Evolutionary conservation across 2,888 invertebrate genomes (phyloP), one percentile per base, ranked within the genome.

Genomic region (Perizoma affinitatum): DNA sequence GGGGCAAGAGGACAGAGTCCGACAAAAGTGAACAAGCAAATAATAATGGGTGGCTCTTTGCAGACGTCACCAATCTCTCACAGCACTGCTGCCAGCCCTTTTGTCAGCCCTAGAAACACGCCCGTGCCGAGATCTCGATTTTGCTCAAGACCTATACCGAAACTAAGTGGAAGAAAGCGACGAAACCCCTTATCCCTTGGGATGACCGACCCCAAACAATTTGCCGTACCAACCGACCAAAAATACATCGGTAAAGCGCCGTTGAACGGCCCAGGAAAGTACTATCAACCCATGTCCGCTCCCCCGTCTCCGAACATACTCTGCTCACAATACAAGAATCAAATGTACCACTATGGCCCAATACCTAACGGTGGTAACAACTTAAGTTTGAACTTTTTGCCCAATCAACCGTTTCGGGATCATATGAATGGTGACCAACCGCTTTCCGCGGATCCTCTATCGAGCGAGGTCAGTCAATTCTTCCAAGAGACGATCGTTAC

Each of bases 81-180:
- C 67, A 96, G 95, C 70, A 95, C 95, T 0, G 95, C 94, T 54
- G 96, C 95, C 34, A 96, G 96, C 81, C 96, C 96, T 0, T 97
- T 97, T 82, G 96, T 97, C 9, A 97, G 97, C 70, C 97, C 97
- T 0, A 90, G 96, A 45, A 94, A 95, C 72, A 96, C 96, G 0
- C 96, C 96, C 5, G 94, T 96, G 53, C 94, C 95, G 5, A 93
- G 96, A 34, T 94, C 94, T 0, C 93, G 95, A 34, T 93, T 93
- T 58, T 93, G 94, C 49, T 94, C 94, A 6, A 90, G 93, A 33
- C 90, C 93, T 2, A 90, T 90, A 63, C 91, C 92, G 3, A 90
- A 90, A 68, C 84, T 83, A 34, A 88, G 85, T 50, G 87, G 85
- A 8, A 79, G 89, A 46, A 88, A 86, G 68, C 72, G 83, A 54